These are phyloP conservation scores for Chaetura pelagica DNA, from an alignment of 2,113 vertebrate genomes.

Conservation along the genomic window DNA sequence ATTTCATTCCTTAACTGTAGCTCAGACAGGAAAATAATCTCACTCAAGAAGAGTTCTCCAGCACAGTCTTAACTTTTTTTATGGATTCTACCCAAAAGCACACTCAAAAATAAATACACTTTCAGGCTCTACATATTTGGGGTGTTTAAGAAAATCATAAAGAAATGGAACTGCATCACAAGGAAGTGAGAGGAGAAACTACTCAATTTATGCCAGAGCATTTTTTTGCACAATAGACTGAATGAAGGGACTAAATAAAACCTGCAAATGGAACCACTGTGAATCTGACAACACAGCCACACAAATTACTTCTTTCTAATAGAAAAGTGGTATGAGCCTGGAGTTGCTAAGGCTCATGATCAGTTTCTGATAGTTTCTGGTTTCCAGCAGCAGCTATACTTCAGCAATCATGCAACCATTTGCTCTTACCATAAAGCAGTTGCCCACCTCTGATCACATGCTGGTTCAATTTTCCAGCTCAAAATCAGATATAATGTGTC, in stretches of 20 bases:
- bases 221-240: not conserved
- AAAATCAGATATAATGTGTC: conserved; percentile 28
- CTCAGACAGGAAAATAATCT: not conserved
- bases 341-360: conserved; percentile 20
- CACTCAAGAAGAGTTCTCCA: not conserved
- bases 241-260: not conserved
- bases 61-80: not conserved
- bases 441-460: conserved; percentile 28
- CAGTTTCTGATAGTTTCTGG: not conserved
- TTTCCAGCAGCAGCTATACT: conserved; percentile 37
- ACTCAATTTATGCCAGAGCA: not conserved
- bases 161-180: not conserved
- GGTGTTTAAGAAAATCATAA: not conserved
- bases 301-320: conserved; percentile 45
- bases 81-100: not conserved
- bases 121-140: not conserved
- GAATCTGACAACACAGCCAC: not conserved
- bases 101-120: not conserved
- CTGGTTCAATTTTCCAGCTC: conserved; percentile 63
- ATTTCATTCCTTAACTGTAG: not conserved
- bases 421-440: conserved; percentile 29
- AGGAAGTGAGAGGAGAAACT: not conserved
- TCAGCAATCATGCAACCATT: conserved; percentile 49
- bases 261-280: not conserved
- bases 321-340: conserved; percentile 16